phyloP scores from a whole-genome alignment of 2,113 vertebrate species.

The Genyomyrus donnyi region DNA sequence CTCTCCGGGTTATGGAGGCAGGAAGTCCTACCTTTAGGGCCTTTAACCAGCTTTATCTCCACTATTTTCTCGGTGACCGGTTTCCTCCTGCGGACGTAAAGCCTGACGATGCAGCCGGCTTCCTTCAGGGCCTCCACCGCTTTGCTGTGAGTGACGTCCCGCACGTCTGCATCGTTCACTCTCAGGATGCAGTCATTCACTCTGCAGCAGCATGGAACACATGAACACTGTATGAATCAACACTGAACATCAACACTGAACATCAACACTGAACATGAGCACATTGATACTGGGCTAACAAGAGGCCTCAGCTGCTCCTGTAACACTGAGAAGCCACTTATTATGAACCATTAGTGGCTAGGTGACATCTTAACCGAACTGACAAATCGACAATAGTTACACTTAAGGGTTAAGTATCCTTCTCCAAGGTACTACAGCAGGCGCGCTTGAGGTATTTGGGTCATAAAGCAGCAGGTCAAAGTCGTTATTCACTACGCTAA shows the following conservation, averaged over 20 bases:
- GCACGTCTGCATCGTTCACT: slow-evolving; percentile 89
- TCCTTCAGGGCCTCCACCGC: slow-evolving; percentile 95
- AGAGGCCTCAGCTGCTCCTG: not conserved
- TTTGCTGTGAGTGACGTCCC: slow-evolving; percentile 91
- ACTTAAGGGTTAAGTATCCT: not conserved
- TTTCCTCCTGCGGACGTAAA: slow-evolving; percentile 85
- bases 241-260: not conserved
- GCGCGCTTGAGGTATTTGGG: not conserved
- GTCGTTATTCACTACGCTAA: not conserved
- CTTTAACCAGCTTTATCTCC: slow-evolving; percentile 95
- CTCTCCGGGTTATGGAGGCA: no score
- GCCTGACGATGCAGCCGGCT: slow-evolving; percentile 83
- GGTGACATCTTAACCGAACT: not conserved
- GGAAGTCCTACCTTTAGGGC: slow-evolving; percentile 81
- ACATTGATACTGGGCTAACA: not conserved
- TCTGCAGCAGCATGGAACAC: slow-evolving; percentile 43
- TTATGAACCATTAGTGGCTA: not conserved
- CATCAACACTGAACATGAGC: not conserved
- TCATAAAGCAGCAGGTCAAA: not conserved
- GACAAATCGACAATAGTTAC: not conserved
- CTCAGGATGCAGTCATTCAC: slow-evolving; percentile 93
- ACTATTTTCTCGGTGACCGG: slow-evolving; percentile 81
- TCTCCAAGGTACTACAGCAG: not conserved
- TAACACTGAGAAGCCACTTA: not conserved
- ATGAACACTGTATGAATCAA: not conserved